A percentile compares a stretch with the other conserved stretches of the same genome.
phyloP scores from a whole-genome alignment of 2,797 vertebrate genomes.

The Limnodromus scolopaceus region DNA sequence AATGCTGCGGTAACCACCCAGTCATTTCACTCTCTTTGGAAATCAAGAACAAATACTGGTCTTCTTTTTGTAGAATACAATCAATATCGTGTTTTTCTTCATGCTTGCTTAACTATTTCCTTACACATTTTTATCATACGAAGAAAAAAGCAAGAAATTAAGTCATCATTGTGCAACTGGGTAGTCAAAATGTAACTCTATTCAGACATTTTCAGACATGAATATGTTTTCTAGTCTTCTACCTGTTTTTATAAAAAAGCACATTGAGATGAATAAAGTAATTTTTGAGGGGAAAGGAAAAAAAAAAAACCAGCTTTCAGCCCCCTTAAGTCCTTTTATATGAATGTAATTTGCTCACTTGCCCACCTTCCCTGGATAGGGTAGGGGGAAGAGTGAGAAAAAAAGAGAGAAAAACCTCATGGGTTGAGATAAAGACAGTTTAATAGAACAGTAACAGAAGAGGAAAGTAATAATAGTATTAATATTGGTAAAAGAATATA shows the following conservation, averaged over 20 bases:
- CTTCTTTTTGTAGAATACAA: neutral
- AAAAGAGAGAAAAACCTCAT: neutral
- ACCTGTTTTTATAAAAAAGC: neutral
- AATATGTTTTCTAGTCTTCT: neutral
- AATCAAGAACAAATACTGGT: neutral
- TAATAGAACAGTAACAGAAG: neutral
- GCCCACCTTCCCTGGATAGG: neutral
- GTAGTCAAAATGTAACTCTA: neutral
- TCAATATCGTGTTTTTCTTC: neutral
- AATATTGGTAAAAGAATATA: neutral
- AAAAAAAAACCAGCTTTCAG: neutral
- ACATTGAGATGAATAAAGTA: neutral
- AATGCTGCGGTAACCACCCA: neutral
- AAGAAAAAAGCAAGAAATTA: neutral
- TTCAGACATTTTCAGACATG: neutral
- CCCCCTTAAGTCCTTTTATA: fast-evolving
- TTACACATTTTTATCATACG: neutral
- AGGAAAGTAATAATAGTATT: neutral
- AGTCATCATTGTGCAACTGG: neutral
- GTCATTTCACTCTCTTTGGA: neutral
- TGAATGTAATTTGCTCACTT: neutral
- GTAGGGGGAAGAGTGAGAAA: neutral
- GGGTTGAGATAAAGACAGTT: neutral
- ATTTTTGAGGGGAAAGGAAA: neutral
- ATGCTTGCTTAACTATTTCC: neutral